Conservation (phyloP, 2,888 invertebrate genomes). For the Sepiola atlantica region DNA sequence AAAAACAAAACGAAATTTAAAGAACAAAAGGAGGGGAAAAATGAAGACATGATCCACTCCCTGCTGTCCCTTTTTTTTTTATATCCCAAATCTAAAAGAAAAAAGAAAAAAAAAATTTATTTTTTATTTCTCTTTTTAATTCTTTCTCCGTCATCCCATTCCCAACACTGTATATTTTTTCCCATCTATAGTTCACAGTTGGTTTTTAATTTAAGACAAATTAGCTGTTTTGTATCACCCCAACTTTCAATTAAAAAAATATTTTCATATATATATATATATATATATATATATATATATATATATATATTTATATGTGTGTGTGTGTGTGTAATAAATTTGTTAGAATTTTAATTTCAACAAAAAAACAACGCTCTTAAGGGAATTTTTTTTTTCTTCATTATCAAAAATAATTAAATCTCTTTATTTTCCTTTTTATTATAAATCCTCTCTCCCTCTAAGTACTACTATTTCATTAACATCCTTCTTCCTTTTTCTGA, state of each 20-base stretch:
- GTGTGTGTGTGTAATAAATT: background rate
- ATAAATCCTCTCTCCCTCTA: background rate
- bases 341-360: background rate
- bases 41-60: background rate
- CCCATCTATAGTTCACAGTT: slow-evolving; percentile 6
- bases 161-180: background rate
- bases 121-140: background rate
- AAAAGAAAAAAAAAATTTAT: background rate
- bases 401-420: background rate
- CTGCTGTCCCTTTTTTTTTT: background rate
- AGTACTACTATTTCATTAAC: background rate
- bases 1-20: background rate
- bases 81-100: background rate
- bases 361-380: background rate
- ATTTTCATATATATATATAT: slow-evolving; percentile 33
- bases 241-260: background rate
- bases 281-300: slow-evolving; percentile 23
- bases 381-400: background rate
- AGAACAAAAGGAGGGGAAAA: background rate
- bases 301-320: slow-evolving; percentile 34
- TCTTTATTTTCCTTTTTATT: background rate
- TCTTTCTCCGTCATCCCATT: background rate
- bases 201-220: background rate
- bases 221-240: background rate
- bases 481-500: slow-evolving; percentile 10